These are phyloP conservation scores for Cervus canadensis DNA, from an alignment of 2,113 vertebrate species.

Conservation along the genomic window DNA sequence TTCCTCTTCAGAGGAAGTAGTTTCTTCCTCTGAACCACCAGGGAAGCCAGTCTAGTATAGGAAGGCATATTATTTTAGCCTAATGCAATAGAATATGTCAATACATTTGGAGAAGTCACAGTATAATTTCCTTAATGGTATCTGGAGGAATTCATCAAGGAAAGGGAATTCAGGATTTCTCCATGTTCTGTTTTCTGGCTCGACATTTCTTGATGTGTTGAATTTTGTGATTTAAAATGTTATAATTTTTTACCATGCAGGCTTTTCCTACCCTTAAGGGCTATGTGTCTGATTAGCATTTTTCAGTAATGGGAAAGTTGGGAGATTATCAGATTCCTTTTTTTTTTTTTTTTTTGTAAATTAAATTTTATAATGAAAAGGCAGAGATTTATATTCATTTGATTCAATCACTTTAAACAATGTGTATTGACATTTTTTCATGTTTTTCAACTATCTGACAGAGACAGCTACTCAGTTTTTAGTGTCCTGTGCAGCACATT, in stretches of 20 bases:
- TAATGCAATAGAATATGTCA: conserved; percentile 39
- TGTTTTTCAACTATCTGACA: neutral
- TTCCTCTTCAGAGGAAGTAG: too few relatives aligned
- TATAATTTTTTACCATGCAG: neutral
- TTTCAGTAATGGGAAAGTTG: conserved; percentile 2
- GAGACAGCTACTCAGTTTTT: neutral
- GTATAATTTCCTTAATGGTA: neutral
- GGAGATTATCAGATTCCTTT: neutral
- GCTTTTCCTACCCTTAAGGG: neutral
- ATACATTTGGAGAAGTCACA: neutral
- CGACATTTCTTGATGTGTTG: neutral
- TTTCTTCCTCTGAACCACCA: neutral
- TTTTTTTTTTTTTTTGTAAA: neutral
- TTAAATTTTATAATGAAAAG: neutral
- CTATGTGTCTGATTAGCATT: neutral
- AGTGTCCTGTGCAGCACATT: neutral
- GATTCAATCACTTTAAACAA: neutral
- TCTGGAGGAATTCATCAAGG: neutral
- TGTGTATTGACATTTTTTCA: neutral
- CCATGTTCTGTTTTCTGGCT: conserved; percentile 36
- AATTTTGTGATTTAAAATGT: conserved; percentile 27
- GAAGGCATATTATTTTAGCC: conserved; percentile 19
- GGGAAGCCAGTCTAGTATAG: neutral
- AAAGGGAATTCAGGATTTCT: neutral
- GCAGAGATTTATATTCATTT: conserved; percentile 1